Base-by-base conservation (phyloP, 1,140 invertebrate species). In the Lasaia peninsularis region DNA sequence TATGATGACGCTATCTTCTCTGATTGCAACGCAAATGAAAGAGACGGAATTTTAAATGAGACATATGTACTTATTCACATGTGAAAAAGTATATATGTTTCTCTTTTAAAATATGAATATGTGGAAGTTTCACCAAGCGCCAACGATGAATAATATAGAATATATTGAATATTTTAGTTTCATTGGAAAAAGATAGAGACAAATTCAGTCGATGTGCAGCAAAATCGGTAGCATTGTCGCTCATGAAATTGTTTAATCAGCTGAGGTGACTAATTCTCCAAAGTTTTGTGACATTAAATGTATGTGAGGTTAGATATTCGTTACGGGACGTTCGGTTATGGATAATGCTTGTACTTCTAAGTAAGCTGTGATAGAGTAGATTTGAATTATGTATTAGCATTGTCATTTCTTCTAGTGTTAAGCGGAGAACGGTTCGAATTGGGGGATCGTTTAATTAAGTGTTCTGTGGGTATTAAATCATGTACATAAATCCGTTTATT, bases 341-440 rank as follows among this genome's bases (percentile, higher is more conserved):
- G 40, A 40, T 58, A 67, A 55, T 69, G 69, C 71, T 71, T 61
- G 66, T 80, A 75, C 75, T 77, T 74, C 73, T 76, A 69, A 83
- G 78, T 83, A 69, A 84, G 80, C 85, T 88, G 85, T 88, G 85
- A 88, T 88, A 88, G 81, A 74, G 71, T 83, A 78, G 73, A 78
- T 80, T 81, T 69, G 75, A 76, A 74, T 75, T 62, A 74, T 66
- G 65, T 67, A 67, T 72, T 80, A 75, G 74, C 67, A 60, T 54
- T 70, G 69, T 67, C 53, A 69, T 69, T 73, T 76, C 71, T 71
- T 65, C 68, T 84, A 82, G 71, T 72, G 71, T 56, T 80, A 82
- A 73, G 64, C 69, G 71, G 67, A 75, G 73, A 71, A 64, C 65
- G 69, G 62, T 63, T 57, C 63, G 65, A 56, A 59, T 68, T 78